Percentiles rank a stretch among this genome's conserved stretches.
phyloP scores from a whole-genome alignment of 2,797 vertebrate genomes.

The Huso huso region DNA sequence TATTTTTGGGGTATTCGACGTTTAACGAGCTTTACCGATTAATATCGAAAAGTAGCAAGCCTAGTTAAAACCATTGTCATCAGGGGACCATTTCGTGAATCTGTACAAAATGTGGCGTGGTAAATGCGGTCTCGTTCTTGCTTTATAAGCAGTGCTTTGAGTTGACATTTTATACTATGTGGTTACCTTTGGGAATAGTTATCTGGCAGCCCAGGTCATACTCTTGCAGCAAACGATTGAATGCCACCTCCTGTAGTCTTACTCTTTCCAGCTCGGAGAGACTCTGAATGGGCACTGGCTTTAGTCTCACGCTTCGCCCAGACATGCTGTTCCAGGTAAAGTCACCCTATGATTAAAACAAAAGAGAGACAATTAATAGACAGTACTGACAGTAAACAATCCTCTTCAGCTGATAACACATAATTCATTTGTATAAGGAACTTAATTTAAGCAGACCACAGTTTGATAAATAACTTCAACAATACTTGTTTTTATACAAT shows the following conservation, averaged over 20 bases:
- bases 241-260: conserved; percentile 87
- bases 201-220: conserved; percentile 88
- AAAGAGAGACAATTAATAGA: neutral
- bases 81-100: too few relatives aligned
- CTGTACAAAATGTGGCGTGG: too few relatives aligned
- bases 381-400: too few relatives aligned
- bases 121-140: conserved; percentile 21
- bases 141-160: conserved; percentile 7
- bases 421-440: too few relatives aligned
- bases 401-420: too few relatives aligned
- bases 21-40: too few relatives aligned
- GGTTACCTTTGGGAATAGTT: conserved; percentile 91
- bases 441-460: too few relatives aligned
- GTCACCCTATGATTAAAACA: conserved; percentile 66
- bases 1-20: too few relatives aligned
- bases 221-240: conserved; percentile 80
- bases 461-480: too few relatives aligned
- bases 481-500: too few relatives aligned
- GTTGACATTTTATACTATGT: neutral
- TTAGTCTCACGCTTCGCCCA: conserved; percentile 76
- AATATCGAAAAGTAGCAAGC: too few relatives aligned
- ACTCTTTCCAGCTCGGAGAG: conserved; percentile 91
- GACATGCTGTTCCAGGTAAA: conserved; percentile 93
- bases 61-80: too few relatives aligned
- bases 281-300: conserved; percentile 86